Conservation (phyloP, 2,797 vertebrate species). For the Tapirus indicus region DNA sequence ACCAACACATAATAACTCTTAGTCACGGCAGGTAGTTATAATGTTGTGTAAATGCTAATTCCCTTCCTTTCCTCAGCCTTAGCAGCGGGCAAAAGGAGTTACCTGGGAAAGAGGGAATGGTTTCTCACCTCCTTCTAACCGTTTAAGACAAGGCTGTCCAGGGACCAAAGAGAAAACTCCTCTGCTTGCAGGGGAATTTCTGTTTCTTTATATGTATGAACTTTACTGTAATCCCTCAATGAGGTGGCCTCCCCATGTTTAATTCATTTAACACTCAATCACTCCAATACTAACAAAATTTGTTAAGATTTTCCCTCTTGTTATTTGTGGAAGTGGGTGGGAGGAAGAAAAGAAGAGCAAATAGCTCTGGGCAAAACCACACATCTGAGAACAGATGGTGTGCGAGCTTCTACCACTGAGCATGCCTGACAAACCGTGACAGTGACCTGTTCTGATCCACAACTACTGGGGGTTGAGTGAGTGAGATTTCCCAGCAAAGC, state of each 20-base stretch:
- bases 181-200: background rate
- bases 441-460: constrained; percentile 59
- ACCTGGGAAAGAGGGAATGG: background rate
- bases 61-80: background rate
- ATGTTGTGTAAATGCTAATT: background rate
- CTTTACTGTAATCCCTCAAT: background rate
- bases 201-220: background rate
- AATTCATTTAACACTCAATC: constrained; percentile 37
- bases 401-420: constrained; percentile 54
- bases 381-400: constrained; percentile 79
- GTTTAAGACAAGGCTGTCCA: background rate
- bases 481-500: constrained; percentile 54
- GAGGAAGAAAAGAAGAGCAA: background rate
- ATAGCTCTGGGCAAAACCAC: constrained; percentile 75
- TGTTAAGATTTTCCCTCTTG: constrained; percentile 49
- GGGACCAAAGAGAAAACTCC: background rate
- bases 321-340: constrained; percentile 63
- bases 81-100: background rate
- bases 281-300: constrained; percentile 6
- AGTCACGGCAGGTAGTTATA: background rate
- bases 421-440: constrained; percentile 63
- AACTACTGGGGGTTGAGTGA: background rate
- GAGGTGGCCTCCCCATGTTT: background rate
- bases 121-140: background rate
- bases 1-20: background rate